phyloP scores from a whole-genome alignment of 2,888 invertebrate genomes.

The Pandemis corylana region DNA sequence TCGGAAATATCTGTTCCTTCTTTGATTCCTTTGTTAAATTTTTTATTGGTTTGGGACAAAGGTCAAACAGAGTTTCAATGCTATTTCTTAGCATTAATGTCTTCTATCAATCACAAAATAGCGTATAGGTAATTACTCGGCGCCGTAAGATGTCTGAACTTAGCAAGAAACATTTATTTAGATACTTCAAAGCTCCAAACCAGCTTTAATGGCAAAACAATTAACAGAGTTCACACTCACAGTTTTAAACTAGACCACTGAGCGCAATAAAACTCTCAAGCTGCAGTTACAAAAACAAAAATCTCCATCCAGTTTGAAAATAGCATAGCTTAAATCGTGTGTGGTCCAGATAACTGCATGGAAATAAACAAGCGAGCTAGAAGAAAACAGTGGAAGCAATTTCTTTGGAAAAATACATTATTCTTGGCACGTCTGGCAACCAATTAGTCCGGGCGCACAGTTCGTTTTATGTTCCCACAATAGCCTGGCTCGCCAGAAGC shows the following conservation, averaged over 20 bases:
- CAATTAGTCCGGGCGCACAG: conserved; percentile 63
- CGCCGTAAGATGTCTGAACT: neutral
- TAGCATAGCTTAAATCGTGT: conserved; percentile 25
- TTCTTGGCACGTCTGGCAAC: conserved; percentile 66
- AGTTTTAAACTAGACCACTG: conserved; percentile 27
- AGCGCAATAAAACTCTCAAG: conserved; percentile 13
- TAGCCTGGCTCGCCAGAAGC: conserved; percentile 54
- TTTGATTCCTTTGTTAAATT: no score
- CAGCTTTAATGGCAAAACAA: conserved; percentile 19
- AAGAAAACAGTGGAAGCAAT: conserved; percentile 50
- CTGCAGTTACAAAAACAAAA: conserved; percentile 16
- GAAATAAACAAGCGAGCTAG: conserved; percentile 45
- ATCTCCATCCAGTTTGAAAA: conserved; percentile 17
- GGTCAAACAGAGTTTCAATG: no score
- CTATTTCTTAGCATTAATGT: no score
- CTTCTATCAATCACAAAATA: neutral
- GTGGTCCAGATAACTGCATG: conserved; percentile 45
- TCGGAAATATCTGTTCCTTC: no score
- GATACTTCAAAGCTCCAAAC: neutral
- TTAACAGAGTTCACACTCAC: conserved; percentile 12
- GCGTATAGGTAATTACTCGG: neutral
- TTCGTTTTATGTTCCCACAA: conserved; percentile 62
- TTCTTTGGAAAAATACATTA: conserved; percentile 56
- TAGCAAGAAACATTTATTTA: neutral
- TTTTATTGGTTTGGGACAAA: no score